A percentile compares a stretch with the other conserved stretches of the same genome.
These are phyloP conservation scores for Fregetta grallaria DNA, from an alignment of 2,113 vertebrate genomes.

Conservation along the genomic window DNA sequence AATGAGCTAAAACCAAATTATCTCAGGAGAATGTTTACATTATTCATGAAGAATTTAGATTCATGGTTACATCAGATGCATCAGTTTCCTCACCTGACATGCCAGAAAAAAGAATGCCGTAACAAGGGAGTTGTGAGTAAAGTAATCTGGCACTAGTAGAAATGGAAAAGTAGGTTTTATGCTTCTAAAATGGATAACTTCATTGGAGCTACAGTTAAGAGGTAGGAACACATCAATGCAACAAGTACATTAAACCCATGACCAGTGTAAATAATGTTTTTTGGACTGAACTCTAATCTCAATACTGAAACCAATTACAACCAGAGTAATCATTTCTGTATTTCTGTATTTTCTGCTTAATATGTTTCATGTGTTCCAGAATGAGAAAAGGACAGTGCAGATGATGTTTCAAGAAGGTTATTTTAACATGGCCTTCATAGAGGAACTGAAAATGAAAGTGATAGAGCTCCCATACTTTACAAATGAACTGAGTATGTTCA, in stretches of 20 bases:
- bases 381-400: slow-evolving; percentile 71
- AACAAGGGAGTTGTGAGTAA: neutral
- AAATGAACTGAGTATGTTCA: slow-evolving; percentile 82
- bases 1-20: neutral
- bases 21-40: neutral
- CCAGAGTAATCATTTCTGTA: neutral
- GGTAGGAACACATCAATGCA: neutral
- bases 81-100: neutral
- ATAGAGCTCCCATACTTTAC: slow-evolving; percentile 83
- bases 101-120: neutral
- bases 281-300: neutral
- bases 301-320: neutral
- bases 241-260: neutral
- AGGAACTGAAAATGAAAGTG: slow-evolving; percentile 71
- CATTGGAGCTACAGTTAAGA: neutral
- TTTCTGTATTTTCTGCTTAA: neutral
- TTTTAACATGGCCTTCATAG: slow-evolving; percentile 69
- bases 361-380: slow-evolving; percentile 62
- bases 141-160: neutral
- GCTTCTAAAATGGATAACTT: neutral
- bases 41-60: neutral
- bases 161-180: neutral
- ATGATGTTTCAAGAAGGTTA: slow-evolving; percentile 80
- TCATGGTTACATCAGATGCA: neutral
- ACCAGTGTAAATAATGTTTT: neutral